Percentiles rank a stretch among this genome's conserved stretches.
Conservation (phyloP, 2,797 vertebrate species). For the Glyptemys insculpta region DNA sequence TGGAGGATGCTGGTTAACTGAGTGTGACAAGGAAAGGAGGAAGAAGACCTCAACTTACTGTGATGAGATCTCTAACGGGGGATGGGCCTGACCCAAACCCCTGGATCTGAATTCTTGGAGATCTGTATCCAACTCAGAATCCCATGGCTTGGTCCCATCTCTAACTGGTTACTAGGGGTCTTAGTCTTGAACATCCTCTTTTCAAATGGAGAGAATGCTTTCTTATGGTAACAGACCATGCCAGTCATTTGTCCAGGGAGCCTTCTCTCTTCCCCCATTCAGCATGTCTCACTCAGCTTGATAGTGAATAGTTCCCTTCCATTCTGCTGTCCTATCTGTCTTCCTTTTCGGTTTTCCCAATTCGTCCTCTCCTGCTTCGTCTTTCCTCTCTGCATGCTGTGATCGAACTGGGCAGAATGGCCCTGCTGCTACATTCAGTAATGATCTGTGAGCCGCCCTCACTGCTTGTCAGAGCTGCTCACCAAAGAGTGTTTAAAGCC, state of each 20-base stretch:
- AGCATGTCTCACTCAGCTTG: background rate
- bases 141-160: background rate
- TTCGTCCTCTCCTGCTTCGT: background rate
- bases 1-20: background rate
- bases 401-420: background rate
- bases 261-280: background rate
- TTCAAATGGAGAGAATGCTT: background rate
- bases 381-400: background rate
- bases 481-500: accelerated
- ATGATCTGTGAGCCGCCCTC: background rate
- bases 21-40: background rate
- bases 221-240: background rate
- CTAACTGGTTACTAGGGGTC: accelerated
- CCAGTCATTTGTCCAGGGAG: background rate
- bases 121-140: background rate
- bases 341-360: accelerated
- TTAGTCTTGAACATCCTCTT: background rate
- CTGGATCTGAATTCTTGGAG: background rate
- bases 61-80: accelerated
- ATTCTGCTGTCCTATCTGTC: background rate
- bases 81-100: background rate
- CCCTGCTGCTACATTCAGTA: background rate
- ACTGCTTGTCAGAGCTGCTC: background rate
- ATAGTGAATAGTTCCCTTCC: background rate
- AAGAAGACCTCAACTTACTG: background rate